Percentiles rank a stretch among this genome's conserved stretches.
Conservation (phyloP, 1,140 invertebrate species). For the Reticulitermes speratus region DNA sequence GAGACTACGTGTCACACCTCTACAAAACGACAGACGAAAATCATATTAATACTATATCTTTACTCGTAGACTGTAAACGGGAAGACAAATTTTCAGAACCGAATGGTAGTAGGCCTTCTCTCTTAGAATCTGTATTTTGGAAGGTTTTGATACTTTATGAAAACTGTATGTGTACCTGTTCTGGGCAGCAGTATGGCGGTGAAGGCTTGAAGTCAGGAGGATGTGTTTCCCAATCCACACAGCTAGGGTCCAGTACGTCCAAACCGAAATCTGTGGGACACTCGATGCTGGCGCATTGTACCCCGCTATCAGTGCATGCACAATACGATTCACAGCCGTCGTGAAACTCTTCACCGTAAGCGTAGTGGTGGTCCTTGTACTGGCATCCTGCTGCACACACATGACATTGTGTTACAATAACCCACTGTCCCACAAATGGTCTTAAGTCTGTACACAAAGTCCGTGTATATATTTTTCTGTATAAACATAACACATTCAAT, state of each 20-base stretch:
- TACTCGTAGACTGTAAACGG: too few relatives aligned
- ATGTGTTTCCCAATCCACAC: constrained; percentile 79
- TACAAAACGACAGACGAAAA: too few relatives aligned
- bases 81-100: too few relatives aligned
- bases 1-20: too few relatives aligned
- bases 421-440: too few relatives aligned
- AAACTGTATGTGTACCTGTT: constrained; percentile 46
- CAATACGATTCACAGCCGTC: constrained; percentile 75
- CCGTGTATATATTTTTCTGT: too few relatives aligned
- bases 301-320: constrained; percentile 61
- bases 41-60: too few relatives aligned
- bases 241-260: constrained; percentile 74
- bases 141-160: too few relatives aligned
- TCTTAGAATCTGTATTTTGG: too few relatives aligned
- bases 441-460: too few relatives aligned
- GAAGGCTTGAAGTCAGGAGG: constrained; percentile 67
- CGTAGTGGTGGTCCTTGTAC: constrained; percentile 59
- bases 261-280: constrained; percentile 81
- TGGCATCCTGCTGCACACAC: constrained; percentile 45
- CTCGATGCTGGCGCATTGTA: constrained; percentile 74
- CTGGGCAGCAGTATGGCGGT: constrained; percentile 80
- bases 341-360: constrained; percentile 63
- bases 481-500: too few relatives aligned
- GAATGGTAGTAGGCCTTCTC: too few relatives aligned
- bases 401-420: not conserved